phyloP scores from a whole-genome alignment of 1,140 invertebrate genomes.

The Amyelois transitella region DNA sequence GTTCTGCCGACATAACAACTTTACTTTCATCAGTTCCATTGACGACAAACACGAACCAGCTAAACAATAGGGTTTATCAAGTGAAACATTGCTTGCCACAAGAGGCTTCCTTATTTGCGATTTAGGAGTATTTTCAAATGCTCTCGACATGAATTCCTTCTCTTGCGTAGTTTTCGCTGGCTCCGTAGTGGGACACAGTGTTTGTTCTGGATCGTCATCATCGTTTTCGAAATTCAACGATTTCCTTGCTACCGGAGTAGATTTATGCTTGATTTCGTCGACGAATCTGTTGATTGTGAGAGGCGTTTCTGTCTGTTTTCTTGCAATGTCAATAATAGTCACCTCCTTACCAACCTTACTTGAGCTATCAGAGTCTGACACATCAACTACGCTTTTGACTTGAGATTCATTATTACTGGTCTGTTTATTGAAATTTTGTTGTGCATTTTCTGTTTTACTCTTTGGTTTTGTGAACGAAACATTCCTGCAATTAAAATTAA shows the following conservation, averaged over 20 bases:
- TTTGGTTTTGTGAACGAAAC: slow-evolving; percentile 34
- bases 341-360: slow-evolving; percentile 27
- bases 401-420: slow-evolving; percentile 5
- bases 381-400: slow-evolving; percentile 17
- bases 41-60: slow-evolving; percentile 49
- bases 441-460: slow-evolving; percentile 16
- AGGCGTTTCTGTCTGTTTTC: slow-evolving; percentile 44
- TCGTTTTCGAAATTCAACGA: slow-evolving; percentile 46
- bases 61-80: slow-evolving; percentile 31
- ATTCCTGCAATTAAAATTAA: slow-evolving; percentile 24
- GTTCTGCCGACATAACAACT: slow-evolving; percentile 32
- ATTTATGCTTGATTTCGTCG: slow-evolving; percentile 51
- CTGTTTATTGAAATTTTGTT: not conserved
- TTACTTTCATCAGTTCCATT: slow-evolving; percentile 31
- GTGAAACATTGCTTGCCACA: slow-evolving; percentile 7
- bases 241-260: slow-evolving; percentile 56
- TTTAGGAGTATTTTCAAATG: slow-evolving; percentile 36
- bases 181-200: slow-evolving; percentile 33
- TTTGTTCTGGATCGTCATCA: slow-evolving; percentile 37
- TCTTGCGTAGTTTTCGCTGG: slow-evolving; percentile 51
- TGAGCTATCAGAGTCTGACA: slow-evolving; percentile 29
- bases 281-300: slow-evolving; percentile 54
- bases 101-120: slow-evolving; percentile 9
- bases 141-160: slow-evolving; percentile 48
- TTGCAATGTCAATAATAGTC: slow-evolving; percentile 22